Base-by-base conservation (phyloP, 2,888 invertebrate genomes). In the Creontiades dilutus region DNA sequence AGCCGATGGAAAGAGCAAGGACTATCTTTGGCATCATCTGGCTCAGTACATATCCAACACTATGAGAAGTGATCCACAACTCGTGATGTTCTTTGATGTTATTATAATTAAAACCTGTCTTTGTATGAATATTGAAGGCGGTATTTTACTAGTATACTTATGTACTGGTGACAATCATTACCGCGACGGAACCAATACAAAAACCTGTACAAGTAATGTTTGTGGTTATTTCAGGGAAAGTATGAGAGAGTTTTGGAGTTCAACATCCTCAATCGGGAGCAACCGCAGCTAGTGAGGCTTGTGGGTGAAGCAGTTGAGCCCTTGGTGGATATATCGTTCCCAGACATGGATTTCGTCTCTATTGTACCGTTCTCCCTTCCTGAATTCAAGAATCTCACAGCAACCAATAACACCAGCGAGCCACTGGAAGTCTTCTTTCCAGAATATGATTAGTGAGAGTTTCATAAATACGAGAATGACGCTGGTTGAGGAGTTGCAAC, bases 381-480 rank as follows among this genome's bases (percentile, higher is more conserved):
- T 27, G 48, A 37, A 47, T 48, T 27, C 46, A 89, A 84, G 75
- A 68, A 89, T 1, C 23, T 89, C 7, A 84, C 68, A 2, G 84
- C 68, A 0, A 75, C 76, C 48, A 89, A 89, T 47, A 89, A 89
- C 27, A 89, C 89, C 4, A 14, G 14, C 13, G n/a, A 47, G 4
- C 84, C 89, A 0, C 27, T 89, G 48, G 89, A 89, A 89, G 84
- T 89, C 0, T 89, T 68, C 37, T 89, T 89, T 46, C 89, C 89
- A 27, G 89, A 89, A 48, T 89, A 61, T 37, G 84, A 82, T 48
- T 75, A 84, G 89, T 89, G 55, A 78, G 88, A 52, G 7, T 14
- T n/a, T n/a, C 37, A 37, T 4, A 37, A 2, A 37, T 37, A 37
- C n/a, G n/a, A 37, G 3, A 37, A 37, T 4, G 37, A 37, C 37